These are phyloP conservation scores for Heteromyza rotundicornis DNA, from an alignment of 2,888 invertebrate genomes.

Conservation along the genomic window DNA sequence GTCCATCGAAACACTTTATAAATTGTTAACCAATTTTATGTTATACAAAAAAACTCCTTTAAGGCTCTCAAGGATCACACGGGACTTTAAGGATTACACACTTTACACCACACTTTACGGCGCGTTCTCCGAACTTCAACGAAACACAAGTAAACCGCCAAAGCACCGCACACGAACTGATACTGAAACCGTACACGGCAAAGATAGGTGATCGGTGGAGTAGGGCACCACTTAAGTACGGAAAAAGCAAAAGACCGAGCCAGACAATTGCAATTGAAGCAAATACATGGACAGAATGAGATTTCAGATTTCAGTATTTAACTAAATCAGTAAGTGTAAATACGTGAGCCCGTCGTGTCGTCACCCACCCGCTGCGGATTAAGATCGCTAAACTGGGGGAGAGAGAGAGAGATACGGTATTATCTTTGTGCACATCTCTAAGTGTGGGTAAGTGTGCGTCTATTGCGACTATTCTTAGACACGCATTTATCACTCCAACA, in stretches of 20 bases:
- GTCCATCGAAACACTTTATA: too few relatives aligned
- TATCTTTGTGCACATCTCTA: not conserved
- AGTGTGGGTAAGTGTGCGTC: not conserved
- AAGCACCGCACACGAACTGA: constrained; percentile 15
- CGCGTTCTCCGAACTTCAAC: too few relatives aligned
- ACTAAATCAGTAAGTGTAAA: not conserved
- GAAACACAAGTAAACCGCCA: constrained; percentile 13
- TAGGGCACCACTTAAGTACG: constrained; percentile 10
- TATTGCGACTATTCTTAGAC: not conserved
- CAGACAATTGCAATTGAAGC: too few relatives aligned
- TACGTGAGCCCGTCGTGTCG: not conserved
- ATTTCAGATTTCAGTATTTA: too few relatives aligned
- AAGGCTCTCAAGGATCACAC: too few relatives aligned
- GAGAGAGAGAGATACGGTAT: too few relatives aligned
- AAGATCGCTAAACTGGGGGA: not conserved
- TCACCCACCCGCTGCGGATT: not conserved
- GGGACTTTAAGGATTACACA: too few relatives aligned
- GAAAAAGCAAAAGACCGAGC: too few relatives aligned
- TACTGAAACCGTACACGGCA: not conserved
- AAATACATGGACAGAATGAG: too few relatives aligned
- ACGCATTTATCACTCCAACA: not conserved
- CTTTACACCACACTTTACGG: too few relatives aligned
- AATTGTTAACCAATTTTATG: too few relatives aligned
- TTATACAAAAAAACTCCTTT: too few relatives aligned
- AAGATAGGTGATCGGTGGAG: not conserved